Evolutionary conservation across 1,140 invertebrate species (phyloP), one percentile per base, ranked within the genome.

Genomic region (Drosophila jambulina): DNA sequence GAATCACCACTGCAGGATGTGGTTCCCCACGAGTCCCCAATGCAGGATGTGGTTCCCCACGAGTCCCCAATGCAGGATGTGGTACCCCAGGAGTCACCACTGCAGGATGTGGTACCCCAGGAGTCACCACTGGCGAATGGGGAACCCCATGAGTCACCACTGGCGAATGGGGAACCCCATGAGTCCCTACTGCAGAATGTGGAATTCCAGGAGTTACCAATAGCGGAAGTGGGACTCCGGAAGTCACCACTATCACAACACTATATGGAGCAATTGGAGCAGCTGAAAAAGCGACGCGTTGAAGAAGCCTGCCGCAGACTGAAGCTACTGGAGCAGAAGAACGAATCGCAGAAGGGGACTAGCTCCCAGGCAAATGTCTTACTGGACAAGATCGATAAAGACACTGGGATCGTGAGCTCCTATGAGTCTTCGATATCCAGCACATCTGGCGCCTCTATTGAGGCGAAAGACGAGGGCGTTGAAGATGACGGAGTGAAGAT

Each of bases 231-330:
- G 45, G 7, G 2, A 13, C 12, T 0, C 12, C 43, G 6, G 21
- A 23, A 48, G 3, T 17, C 8, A 17, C 21, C 7, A 9, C 7
- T 9, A 32, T 10, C 29, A 3, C 13, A 7, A 2, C 6, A 45
- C 5, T 3, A 1, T 1, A 15, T 2, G 13, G 2, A 0, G 3
- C 15, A 3, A 6, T 2, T 17, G 5, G 36, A 38, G 2, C 15
- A 38, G 15, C 2, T 7, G 6, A 43, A 43, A 43, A 43, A 12
- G 19, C 19, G 2, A 5, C 42, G 8, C 3, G 23, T 25, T 25
- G 15, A 1, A 3, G 45, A 23, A 9, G 8, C 8, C 4, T 17
- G 23, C 45, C 23, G 0, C 8, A 15, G 45, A 25, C 23, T 48
- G 15, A 48, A 48, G 45, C 15, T 8, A 8, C 6, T 2, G 7